phyloP scores from a whole-genome alignment of 2,113 vertebrate species.

The Regulus satrapa region DNA sequence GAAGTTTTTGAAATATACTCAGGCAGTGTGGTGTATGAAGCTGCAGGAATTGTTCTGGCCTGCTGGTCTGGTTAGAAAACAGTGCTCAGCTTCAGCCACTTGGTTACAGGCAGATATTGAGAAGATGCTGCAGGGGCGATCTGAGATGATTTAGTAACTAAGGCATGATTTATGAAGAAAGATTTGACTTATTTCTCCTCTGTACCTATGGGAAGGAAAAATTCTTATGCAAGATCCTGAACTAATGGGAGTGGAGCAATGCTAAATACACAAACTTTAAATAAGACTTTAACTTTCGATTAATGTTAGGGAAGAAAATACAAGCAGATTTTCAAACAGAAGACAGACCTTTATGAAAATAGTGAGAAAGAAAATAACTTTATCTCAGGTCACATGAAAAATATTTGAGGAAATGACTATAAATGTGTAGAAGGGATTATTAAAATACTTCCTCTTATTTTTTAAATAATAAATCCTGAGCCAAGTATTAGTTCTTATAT shows the following conservation, averaged over 20 bases:
- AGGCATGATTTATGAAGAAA: neutral
- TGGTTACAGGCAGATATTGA: neutral
- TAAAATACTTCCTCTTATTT: neutral
- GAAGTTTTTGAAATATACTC: neutral
- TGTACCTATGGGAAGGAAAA: neutral
- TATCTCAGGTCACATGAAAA: neutral
- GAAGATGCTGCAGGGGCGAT: neutral
- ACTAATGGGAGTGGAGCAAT: neutral
- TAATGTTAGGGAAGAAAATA: neutral
- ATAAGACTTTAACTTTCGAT: neutral
- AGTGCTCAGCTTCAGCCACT: neutral
- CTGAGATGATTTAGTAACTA: neutral
- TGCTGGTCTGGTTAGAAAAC: neutral
- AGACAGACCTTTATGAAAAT: neutral
- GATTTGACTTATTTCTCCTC: neutral
- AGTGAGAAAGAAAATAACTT: neutral
- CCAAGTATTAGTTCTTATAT: neutral
- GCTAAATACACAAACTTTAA: neutral
- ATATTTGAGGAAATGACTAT: neutral
- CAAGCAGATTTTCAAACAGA: neutral
- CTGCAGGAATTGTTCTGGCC: conserved; percentile 17
- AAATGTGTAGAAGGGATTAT: neutral
- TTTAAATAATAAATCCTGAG: neutral
- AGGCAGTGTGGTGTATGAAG: neutral
- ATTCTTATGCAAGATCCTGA: neutral